Evolutionary conservation across 2,797 vertebrate species (phyloP).

Genomic region (Hydrophis major): DNA sequence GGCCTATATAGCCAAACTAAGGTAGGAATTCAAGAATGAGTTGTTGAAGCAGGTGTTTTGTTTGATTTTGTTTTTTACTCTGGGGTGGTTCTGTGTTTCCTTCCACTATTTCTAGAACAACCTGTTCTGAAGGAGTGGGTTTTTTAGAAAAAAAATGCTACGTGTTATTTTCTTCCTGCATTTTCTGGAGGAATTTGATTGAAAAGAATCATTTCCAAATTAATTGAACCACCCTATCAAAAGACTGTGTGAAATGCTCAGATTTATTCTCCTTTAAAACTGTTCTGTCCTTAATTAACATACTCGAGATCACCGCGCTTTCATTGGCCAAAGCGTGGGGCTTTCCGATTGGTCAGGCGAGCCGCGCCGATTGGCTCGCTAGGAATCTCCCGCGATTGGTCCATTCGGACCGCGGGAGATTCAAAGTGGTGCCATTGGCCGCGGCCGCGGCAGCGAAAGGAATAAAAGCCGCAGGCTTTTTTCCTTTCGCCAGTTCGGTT

Average conservation of each 20-base stretch:
- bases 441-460: too few relatives aligned
- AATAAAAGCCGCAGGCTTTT: too few relatives aligned
- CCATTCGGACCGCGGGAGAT: too few relatives aligned
- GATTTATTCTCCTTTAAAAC: not conserved
- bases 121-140: not conserved
- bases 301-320: too few relatives aligned
- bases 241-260: not conserved
- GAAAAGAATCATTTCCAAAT: conserved; percentile 34
- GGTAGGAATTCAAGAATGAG: conserved; percentile 55
- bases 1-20: conserved; percentile 45
- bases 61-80: not conserved
- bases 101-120: not conserved
- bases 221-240: not conserved
- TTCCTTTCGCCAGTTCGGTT: too few relatives aligned
- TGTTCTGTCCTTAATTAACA: too few relatives aligned
- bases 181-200: conserved; percentile 42
- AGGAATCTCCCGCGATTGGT: too few relatives aligned
- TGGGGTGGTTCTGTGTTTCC: not conserved
- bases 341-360: too few relatives aligned
- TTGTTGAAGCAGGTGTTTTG: conserved; percentile 4
- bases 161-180: conserved; percentile 44
- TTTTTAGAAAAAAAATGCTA: not conserved
- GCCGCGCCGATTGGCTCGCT: too few relatives aligned
- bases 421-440: too few relatives aligned
- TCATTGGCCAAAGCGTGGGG: too few relatives aligned